Evolutionary conservation across 2,888 invertebrate genomes (phyloP), one percentile per base, ranked within the genome.

Genomic region (Noctua janthe): DNA sequence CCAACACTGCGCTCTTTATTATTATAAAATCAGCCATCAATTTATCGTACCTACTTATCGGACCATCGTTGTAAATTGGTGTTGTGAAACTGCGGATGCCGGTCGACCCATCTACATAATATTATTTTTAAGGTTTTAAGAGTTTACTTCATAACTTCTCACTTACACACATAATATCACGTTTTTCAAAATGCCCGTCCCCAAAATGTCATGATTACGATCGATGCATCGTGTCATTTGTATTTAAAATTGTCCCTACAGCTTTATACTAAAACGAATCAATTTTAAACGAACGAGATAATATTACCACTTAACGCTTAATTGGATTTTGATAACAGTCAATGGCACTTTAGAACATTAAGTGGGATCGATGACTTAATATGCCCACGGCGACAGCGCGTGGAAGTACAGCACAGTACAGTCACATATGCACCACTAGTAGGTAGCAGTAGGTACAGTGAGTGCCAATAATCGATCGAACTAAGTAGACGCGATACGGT

Each of bases 21-120:
- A 92, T 90, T 90, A 89, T 92, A 92, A 93, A 94, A 94, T 93
- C 93, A 93, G 91, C 92, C 90, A 94, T 93, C 91, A 92, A 92
- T 94, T 94, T 93, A 92, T 91, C 78, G 91, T 88, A 89, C 88
- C 89, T 91, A 91, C 91, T 93, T 93, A 93, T 92, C 92, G 87
- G 86, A 89, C 84, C 83, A 89, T 90, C 86, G 84, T 77, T 88
- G 87, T 87, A 92, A 91, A 92, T 88, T 90, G 86, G 84, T 78
- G 89, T 87, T 88, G 87, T 81, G 83, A 88, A 89, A 90, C 83
- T 83, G 84, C 77, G 82, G 84, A 82, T 86, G 85, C 78, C 74
- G 69, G 66, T 47, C 71, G 72, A 80, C 67, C 79, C 71, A 81
- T 70, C 70, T 75, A 66, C 74, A 69, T 72, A 35, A 47, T 71